Conservation (phyloP, 2,113 vertebrate genomes). For the Paraplagusia blochii region DNA sequence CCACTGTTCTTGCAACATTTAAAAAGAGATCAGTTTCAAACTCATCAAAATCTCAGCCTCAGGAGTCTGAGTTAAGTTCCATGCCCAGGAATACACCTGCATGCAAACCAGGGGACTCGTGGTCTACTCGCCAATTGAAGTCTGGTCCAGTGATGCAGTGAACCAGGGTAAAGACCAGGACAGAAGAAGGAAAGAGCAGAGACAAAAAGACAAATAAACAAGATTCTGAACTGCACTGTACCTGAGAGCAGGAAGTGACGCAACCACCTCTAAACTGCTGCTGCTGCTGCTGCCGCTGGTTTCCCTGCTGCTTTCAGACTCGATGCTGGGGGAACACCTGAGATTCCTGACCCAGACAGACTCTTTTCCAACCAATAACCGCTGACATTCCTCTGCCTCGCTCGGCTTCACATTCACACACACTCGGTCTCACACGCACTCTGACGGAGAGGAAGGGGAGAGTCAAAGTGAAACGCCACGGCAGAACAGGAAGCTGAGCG, state of each 20-base stretch:
- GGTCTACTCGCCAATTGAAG: too few relatives aligned
- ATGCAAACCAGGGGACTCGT: too few relatives aligned
- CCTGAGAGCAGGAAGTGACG: constrained; percentile 43
- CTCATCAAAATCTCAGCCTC: too few relatives aligned
- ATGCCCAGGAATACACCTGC: too few relatives aligned
- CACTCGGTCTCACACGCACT: background rate
- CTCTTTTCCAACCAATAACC: constrained; percentile 37
- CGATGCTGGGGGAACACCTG: constrained; percentile 55
- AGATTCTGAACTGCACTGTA: constrained; percentile 38
- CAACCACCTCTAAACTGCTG: constrained; percentile 19
- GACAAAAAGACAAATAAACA: constrained; percentile 10
- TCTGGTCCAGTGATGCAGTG: too few relatives aligned
- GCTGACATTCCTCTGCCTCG: constrained; percentile 43
- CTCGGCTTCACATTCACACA: background rate
- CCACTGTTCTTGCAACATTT: too few relatives aligned
- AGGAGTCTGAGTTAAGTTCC: too few relatives aligned
- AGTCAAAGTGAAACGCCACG: constrained; percentile 22
- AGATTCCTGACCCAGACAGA: constrained; percentile 42
- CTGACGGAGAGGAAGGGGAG: background rate
- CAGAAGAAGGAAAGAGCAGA: constrained; percentile 6
- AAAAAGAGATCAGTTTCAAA: too few relatives aligned
- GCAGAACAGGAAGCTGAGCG: constrained; percentile 38
- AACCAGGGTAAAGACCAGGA: background rate
- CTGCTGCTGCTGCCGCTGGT: constrained; percentile 6
- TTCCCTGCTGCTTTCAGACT: constrained; percentile 27